phyloP scores from a whole-genome alignment of 2,797 vertebrate species.

The Brachyrhaphis roseni region DNA sequence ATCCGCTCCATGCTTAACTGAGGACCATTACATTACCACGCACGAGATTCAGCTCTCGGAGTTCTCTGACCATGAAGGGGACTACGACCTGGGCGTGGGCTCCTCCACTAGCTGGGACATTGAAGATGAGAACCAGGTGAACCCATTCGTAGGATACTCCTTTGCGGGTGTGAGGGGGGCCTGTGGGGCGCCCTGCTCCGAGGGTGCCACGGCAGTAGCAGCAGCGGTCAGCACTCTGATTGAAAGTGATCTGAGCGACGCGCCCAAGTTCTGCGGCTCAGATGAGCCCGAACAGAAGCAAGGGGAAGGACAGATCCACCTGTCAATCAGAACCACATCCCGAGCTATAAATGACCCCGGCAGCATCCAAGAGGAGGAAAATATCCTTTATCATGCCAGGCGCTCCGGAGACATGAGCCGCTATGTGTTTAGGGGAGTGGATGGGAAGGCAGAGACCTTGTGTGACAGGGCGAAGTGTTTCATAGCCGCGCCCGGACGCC shows the following conservation, averaged over 20 bases:
- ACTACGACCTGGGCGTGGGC: conserved; percentile 83
- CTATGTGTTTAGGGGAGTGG: conserved; percentile 82
- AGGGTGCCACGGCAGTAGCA: conserved; percentile 43
- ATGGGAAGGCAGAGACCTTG: conserved; percentile 73
- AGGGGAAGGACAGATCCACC: conserved; percentile 87
- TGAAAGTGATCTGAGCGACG: conserved; percentile 79
- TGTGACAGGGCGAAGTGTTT: conserved; percentile 77
- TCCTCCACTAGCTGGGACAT: conserved; percentile 88
- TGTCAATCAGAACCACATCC: conserved; percentile 94
- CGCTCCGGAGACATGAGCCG: conserved; percentile 86
- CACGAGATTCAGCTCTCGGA: conserved; percentile 95
- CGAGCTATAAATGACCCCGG: conserved; percentile 92
- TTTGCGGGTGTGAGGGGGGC: conserved; percentile 58
- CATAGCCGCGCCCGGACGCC: conserved; percentile 84
- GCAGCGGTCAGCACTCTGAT: conserved; percentile 79
- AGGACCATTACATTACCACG: conserved; percentile 93
- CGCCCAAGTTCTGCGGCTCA: conserved; percentile 69
- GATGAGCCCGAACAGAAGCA: conserved; percentile 60
- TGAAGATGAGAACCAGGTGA: conserved; percentile 88
- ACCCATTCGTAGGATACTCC: conserved; percentile 90
- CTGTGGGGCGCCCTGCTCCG: conserved; percentile 13
- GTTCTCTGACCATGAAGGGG: conserved; percentile 86
- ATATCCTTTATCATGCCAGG: conserved; percentile 83
- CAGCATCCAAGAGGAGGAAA: conserved; percentile 84
- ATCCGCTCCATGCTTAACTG: conserved; percentile 47